Conservation (phyloP, 2,797 vertebrate genomes). For the Typhlichthys eigenmanni region DNA sequence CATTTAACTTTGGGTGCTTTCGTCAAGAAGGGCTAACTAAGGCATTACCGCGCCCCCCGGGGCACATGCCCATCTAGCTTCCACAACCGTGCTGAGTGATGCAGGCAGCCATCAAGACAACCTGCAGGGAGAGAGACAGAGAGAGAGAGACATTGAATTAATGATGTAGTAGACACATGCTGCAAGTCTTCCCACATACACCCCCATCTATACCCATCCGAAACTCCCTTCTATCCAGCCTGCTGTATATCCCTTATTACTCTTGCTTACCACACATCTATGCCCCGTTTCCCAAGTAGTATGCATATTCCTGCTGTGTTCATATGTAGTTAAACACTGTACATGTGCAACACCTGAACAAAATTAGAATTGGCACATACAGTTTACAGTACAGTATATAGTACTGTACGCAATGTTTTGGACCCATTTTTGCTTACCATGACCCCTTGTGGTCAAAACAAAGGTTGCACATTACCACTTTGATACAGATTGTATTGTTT, state of each 20-base stretch:
- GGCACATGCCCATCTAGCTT: conserved; percentile 45
- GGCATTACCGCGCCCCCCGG: conserved; percentile 40
- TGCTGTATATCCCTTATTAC: not conserved
- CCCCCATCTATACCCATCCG: conserved; percentile 4
- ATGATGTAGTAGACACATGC: conserved; percentile 45
- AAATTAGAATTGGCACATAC: no score
- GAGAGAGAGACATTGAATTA: conserved; percentile 38
- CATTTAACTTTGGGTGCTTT: no score
- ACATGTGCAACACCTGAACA: no score
- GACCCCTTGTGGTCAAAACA: no score
- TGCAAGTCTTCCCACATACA: conserved; percentile 25
- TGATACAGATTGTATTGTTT: no score
- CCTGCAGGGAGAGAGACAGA: conserved; percentile 36
- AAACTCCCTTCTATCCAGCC: conserved; percentile 5
- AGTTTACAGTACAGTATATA: no score
- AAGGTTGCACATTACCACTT: no score
- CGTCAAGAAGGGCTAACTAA: conserved; percentile 33
- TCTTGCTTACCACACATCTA: conserved; percentile 4
- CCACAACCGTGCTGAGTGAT: conserved; percentile 37
- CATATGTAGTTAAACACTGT: no score
- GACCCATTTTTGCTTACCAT: no score
- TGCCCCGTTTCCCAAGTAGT: no score
- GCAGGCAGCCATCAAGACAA: conserved; percentile 31
- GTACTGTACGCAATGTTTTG: no score
- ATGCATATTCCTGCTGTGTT: no score